Percentiles rank a stretch among this genome's conserved stretches.
These are phyloP conservation scores for Apodemia hepburni DNA, from an alignment of 2,888 invertebrate species.

Conservation along the genomic window DNA sequence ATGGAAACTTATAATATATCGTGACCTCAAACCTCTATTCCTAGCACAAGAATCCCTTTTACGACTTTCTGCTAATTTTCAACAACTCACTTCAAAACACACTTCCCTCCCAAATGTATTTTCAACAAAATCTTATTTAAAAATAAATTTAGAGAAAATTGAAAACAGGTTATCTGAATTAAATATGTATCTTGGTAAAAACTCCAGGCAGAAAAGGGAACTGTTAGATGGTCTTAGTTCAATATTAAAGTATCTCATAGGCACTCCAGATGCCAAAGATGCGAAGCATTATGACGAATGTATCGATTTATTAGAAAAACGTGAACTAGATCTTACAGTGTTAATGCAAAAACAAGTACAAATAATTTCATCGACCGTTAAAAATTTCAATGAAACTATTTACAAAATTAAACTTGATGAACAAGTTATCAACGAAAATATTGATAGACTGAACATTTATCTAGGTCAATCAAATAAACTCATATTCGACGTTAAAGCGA, in stretches of 20 bases:
- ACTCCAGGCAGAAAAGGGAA: constrained; percentile 34
- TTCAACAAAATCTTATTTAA: constrained; percentile 9
- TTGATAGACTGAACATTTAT: constrained; percentile 30
- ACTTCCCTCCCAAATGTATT: background rate
- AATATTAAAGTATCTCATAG: constrained; percentile 37
- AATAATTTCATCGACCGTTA: constrained; percentile 35
- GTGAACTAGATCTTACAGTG: constrained; percentile 27
- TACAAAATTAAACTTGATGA: constrained; percentile 36
- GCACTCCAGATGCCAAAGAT: constrained; percentile 38
- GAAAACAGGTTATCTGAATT: constrained; percentile 13
- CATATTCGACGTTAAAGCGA: constrained; percentile 32
- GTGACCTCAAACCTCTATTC: constrained; percentile 30
- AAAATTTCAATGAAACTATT: constrained; percentile 35
- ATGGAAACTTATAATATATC: constrained; percentile 35
- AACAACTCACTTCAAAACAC: constrained; percentile 15
- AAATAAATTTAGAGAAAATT: constrained; percentile 16
- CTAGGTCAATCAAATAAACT: constrained; percentile 29
- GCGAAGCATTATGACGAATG: constrained; percentile 37
- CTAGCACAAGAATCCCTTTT: constrained; percentile 31
- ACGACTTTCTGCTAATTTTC: constrained; percentile 28
- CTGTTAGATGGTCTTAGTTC: constrained; percentile 35
- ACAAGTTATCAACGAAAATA: constrained; percentile 28
- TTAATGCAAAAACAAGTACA: constrained; percentile 35
- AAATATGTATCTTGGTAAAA: constrained; percentile 22
- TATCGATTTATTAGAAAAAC: constrained; percentile 37